Base-by-base conservation (phyloP, 2,113 vertebrate species). In the Syngnathus typhle region DNA sequence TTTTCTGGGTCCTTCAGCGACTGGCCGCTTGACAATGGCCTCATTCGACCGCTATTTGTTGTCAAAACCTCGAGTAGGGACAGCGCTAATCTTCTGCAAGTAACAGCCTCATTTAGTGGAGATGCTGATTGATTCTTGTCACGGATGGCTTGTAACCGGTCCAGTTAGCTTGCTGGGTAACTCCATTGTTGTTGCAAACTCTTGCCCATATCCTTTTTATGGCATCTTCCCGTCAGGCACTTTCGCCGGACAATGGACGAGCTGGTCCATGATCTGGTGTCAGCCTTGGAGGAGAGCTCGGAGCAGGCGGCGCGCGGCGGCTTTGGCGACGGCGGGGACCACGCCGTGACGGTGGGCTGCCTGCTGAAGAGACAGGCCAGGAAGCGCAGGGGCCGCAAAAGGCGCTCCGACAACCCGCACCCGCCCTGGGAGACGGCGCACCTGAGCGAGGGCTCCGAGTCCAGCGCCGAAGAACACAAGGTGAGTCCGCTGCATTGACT, bases 211-310 rank as follows among this genome's bases (percentile, higher is more conserved):
- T 16, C 44, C 5, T 46, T 46, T 46, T 46, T 46, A 46, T 46
- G 16, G 44, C 5, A 32, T 13, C 47, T 3, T 60, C 16, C 37
- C 8, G 3, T 44, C 55, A 98, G 96, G 95, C 96, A 98, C 91
- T 98, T 98, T 92, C 91, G 92, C 85, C 92, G 92, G 90, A 95
- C 94, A 75, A 99, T 99, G 97, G 97, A 99, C 80, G 97, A 98
- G 75, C 93, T 99, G 87, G 97, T 99, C 89, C 96, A 99, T 4
- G 97, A 99, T 74, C 89, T 99, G 72, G 96, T 98, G 88, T 99
- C 97, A 0, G 97, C 96, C 1, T 82, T 99, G 86, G 97, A 99
- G 87, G 96, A 99, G 91, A 99, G 96, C 82, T 99, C 97, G 0
- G 97, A 98, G 77, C 96, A 99, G 81, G 95, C 96, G 75, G 95